Conservation (phyloP, 2,113 vertebrate genomes). For the Tympanuchus pallidicinctus region DNA sequence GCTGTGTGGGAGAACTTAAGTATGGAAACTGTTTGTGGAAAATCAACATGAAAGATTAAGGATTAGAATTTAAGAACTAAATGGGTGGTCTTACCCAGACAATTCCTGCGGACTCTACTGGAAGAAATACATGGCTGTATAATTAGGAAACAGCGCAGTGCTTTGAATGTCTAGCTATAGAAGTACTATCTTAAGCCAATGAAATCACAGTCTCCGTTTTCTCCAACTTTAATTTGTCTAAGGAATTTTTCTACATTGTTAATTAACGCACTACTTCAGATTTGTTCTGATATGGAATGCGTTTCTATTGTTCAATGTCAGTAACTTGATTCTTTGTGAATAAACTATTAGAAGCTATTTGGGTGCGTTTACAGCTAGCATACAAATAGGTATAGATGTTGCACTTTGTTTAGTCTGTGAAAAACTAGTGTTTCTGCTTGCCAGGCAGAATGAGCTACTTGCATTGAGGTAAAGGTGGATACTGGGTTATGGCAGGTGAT, state of each 20-base stretch:
- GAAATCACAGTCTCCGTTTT: not conserved
- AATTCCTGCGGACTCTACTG: not conserved
- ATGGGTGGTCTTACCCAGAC: not conserved
- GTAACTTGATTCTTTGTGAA: not conserved
- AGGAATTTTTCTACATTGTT: not conserved
- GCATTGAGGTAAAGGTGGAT: not conserved
- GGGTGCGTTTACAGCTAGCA: not conserved
- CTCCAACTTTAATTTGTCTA: not conserved
- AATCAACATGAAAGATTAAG: not conserved
- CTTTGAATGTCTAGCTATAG: not conserved
- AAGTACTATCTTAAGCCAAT: not conserved
- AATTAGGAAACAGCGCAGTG: not conserved
- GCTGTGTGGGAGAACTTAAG: not conserved
- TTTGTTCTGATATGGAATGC: not conserved
- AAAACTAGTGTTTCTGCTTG: not conserved
- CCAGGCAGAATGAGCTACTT: not conserved
- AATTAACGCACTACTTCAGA: not conserved
- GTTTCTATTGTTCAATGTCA: not conserved
- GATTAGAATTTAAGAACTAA: slow-evolving; percentile 1
- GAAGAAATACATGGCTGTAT: not conserved
- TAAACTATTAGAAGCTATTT: not conserved
- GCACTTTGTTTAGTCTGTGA: not conserved
- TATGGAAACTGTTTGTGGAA: not conserved
- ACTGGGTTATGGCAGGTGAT: not conserved
- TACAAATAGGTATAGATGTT: not conserved